Conservation (phyloP, 1,140 invertebrate genomes). For the Orussus abietinus region DNA sequence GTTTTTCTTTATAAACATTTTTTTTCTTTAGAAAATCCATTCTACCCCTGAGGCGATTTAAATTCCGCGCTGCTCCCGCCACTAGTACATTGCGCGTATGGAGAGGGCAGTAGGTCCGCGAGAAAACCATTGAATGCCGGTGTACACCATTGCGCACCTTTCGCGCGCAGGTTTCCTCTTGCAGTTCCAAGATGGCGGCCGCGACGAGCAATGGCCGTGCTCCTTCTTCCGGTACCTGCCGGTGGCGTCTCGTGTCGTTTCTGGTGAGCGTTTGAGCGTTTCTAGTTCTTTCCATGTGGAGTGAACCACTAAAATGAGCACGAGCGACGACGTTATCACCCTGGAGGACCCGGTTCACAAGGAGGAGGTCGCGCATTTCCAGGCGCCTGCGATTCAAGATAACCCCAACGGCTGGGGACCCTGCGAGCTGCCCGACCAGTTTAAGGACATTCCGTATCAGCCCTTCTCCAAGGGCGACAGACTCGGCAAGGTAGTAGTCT, state of each 20-base stretch:
- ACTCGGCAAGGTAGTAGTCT: slow-evolving; percentile 80
- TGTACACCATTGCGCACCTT: no score
- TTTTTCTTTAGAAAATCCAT: no score
- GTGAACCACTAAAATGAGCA: slow-evolving; percentile 8
- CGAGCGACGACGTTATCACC: slow-evolving; percentile 19
- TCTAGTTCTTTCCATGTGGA: slow-evolving; percentile 7
- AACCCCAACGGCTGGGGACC: slow-evolving; percentile 95
- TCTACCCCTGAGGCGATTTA: no score
- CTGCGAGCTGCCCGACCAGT: slow-evolving; percentile 88
- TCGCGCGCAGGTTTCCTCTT: no score
- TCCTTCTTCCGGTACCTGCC: slow-evolving; percentile 6
- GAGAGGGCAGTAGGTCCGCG: no score
- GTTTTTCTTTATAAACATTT: no score
- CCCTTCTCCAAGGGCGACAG: slow-evolving; percentile 96
- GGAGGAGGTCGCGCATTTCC: slow-evolving; percentile 53
- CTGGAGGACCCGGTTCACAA: slow-evolving; percentile 17
- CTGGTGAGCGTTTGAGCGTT: background rate
- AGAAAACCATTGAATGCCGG: no score
- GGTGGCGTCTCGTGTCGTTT: slow-evolving; percentile 10
- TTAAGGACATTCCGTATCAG: slow-evolving; percentile 97
- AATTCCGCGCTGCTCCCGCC: no score
- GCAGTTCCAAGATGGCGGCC: no score
- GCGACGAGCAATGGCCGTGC: no score
- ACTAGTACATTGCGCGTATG: no score
- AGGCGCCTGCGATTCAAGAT: slow-evolving; percentile 76